Base-by-base conservation (phyloP, 2,797 vertebrate genomes). In the Lepus oiostolus region DNA sequence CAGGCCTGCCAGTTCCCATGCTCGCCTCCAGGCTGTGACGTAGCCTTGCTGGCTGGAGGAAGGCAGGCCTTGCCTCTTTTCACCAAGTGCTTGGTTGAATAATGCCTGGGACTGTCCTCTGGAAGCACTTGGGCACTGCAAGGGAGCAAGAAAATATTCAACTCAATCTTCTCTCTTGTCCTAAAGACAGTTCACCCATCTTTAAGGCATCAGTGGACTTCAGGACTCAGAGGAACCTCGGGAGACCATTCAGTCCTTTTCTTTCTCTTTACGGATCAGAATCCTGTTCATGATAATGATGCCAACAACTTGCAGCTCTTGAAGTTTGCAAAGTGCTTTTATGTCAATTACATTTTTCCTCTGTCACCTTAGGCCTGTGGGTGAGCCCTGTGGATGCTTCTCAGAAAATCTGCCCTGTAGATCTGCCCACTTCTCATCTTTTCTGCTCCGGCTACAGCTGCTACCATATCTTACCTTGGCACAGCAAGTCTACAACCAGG, bases 1-100 rank as follows among this genome's bases (percentile, higher is more conserved):
- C 30, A 26, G 82, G 88, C 72, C 80, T 38, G 92, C 82, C 91
- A 87, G 54, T 96, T 97, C 97, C 95, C 96, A 96, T 58, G 95
- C 91, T 80, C 0, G 47, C 89, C 88, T 93, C 84, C 91, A 89
- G 88, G 74, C 72, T 47, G 2, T 83, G 96, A 90, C 12, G 7
- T 38, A 71, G 91, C 79, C 63, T 74, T 54, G 47, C 47, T 70
- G 90, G 92, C 91, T 60, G 26, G 28, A 67, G 38, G 88, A 71
- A 91, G 38, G 24, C 28, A 77, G 62, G 54, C 70, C 50, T 42
- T 32, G 80, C 32, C 74, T 60, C 6, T 75, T 94, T 86, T 95
- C 76, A 74, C 50, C 3, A 13, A 85, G 50, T 5, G 22, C 77
- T 81, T 74, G 50, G 72, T 35, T 63, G 52, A 86, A 89, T 21